Percentiles rank a stretch among this genome's conserved stretches.
Conservation (phyloP, 2,888 invertebrate genomes). For the Oligia fasciuncula region DNA sequence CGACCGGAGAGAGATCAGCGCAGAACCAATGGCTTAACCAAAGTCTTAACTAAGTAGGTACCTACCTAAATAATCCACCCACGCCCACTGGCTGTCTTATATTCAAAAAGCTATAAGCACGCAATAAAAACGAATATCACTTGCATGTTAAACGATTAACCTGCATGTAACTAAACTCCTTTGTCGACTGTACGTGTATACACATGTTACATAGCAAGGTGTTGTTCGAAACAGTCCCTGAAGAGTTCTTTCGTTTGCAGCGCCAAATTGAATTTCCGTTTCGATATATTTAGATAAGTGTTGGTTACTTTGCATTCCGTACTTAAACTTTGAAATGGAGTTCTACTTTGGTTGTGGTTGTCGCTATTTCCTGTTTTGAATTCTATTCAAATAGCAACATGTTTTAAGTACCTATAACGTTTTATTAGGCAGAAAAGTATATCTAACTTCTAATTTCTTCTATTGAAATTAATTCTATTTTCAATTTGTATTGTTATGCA, state of each 20-base stretch:
- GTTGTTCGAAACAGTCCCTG: slow-evolving; percentile 61
- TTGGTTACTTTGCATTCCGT: slow-evolving; percentile 60
- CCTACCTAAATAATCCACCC: no score
- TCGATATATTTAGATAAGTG: slow-evolving; percentile 70
- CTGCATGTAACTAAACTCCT: slow-evolving; percentile 13
- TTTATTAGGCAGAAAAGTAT: not conserved
- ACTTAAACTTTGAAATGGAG: slow-evolving; percentile 50
- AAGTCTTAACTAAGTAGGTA: not conserved
- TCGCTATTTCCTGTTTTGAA: slow-evolving; percentile 18
- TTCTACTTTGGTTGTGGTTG: slow-evolving; percentile 35
- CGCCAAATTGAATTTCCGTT: slow-evolving; percentile 72
- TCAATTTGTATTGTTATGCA: no score
- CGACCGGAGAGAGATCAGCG: no score
- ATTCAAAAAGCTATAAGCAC: not conserved
- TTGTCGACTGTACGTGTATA: slow-evolving; percentile 7
- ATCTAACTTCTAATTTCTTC: no score
- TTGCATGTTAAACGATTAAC: not conserved
- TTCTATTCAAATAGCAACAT: not conserved
- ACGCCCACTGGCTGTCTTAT: not conserved
- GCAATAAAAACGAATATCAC: slow-evolving; percentile 5
- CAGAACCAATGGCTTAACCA: not conserved
- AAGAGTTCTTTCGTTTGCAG: slow-evolving; percentile 65
- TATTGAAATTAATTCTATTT: no score
- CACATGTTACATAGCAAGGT: slow-evolving; percentile 52
- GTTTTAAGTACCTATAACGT: not conserved